phyloP scores from a whole-genome alignment of 2,797 vertebrate genomes.

The Jordanella pulchra region DNA sequence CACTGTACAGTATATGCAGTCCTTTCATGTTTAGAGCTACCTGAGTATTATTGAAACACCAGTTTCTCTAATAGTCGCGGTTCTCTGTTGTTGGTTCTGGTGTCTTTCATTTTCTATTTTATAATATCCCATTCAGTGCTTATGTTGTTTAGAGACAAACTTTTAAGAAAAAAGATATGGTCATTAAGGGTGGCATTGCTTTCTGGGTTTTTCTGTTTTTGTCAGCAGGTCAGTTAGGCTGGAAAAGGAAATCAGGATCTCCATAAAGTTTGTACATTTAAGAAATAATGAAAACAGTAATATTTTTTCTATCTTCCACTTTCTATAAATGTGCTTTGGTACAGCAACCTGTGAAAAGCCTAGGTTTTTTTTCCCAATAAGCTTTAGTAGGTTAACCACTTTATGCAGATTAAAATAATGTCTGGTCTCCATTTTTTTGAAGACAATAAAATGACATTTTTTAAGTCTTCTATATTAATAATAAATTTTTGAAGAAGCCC shows the following conservation, averaged over 20 bases:
- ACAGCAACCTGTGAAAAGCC: too few relatives aligned
- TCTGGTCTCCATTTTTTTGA: background rate
- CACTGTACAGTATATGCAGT: background rate
- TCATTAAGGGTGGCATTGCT: background rate
- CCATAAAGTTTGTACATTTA: background rate
- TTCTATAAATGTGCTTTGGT: background rate
- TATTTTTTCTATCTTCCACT: background rate
- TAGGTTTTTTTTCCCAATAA: background rate
- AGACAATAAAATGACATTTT: background rate
- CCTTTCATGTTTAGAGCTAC: background rate
- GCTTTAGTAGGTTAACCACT: background rate
- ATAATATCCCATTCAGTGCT: too few relatives aligned
- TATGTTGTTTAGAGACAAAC: background rate
- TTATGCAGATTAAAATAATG: background rate
- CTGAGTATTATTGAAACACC: background rate
- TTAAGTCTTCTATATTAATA: background rate
- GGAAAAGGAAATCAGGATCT: background rate
- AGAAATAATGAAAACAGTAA: background rate
- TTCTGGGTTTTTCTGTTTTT: background rate
- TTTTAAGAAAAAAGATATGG: background rate
- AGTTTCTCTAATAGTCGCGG: background rate
- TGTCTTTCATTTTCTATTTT: background rate
- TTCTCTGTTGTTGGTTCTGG: background rate
- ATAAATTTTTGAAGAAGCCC: too few relatives aligned
- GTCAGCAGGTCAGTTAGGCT: background rate